Base-by-base conservation (phyloP, 2,113 vertebrate genomes). In the Lutjanus erythropterus region DNA sequence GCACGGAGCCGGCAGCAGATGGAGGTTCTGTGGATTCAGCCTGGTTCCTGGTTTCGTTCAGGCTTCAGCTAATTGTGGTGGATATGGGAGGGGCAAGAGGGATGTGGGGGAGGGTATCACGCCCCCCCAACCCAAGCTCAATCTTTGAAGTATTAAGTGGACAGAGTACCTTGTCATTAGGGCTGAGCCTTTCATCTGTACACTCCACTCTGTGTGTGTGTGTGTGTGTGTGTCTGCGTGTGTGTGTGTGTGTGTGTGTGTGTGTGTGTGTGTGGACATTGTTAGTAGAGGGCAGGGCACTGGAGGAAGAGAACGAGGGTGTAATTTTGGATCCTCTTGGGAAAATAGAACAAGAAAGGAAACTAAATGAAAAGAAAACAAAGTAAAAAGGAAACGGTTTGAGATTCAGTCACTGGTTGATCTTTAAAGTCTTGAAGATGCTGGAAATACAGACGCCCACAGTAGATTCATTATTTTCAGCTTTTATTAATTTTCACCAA, bases 101-200 rank as follows among this genome's bases (percentile, higher is more conserved):
- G 31, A 5, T 15, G 31, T 10, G 33, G 15, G 14, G 27, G 46
- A 59, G 35, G 65, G 47, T 44, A 72, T 65, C 50, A 21, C 18
- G n/a, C 42, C 74, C 65, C 46, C 56, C 75, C 61, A n/a, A n/a
- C n/a, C 33, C 47, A 21, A 56, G 81, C 69, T 85, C 77, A 59
- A 76, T 84, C 89, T 93, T 93, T 93, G 90, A 94, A 93, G 92
- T 78, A 89, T 81, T 83, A 90, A 90, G 86, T 90, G 88, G 87
- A 86, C 86, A 37, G 80, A 65, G 82, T 85, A 81, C 81, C 89
- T 86, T 92, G 88, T 93, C 88, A 93, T 94, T 94, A 95, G 80
- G n/a, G 41, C 77, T 4, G 41, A 79, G 77, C 56, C 90, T 92
- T 93, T 93, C 89, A 93, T 93, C 88, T 81, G 78, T 31, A 42